Base-by-base conservation (phyloP, 2,113 vertebrate genomes). In the Percina caprodes region DNA sequence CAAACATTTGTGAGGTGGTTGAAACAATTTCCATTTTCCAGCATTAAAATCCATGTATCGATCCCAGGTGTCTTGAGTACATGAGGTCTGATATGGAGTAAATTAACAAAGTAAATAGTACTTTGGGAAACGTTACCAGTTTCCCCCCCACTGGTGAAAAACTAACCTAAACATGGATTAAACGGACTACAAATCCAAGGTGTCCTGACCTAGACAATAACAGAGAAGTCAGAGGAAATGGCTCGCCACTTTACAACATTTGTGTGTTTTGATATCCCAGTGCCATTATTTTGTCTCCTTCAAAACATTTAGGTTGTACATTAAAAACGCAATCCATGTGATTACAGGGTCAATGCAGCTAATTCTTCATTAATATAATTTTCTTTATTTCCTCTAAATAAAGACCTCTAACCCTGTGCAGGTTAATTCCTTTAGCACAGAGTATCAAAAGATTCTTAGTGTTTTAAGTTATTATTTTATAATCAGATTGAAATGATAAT, bases 21-120 rank as follows among this genome's bases (percentile, higher is more conserved):
- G 26, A 4, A 51, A 71, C 63, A 55, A 69, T 79, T 80, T 76
- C 51, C 19, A 70, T 78, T 72, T 77, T 30, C n/a, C 48, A 58
- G 35, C 15, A 45, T 63, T 70, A 48, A 67, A 74, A 82, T 79
- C 0, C 45, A 80, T 21, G 48, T 26, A 42, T 49, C 8, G 23
- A 65, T 52, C 69, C 45, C 46, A 62, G 51, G 49, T 70, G 74
- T 69, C 52, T 61, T 13, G 18, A 23, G 56, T 65, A 51, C 70
- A 49, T 54, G 18, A 69, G 77, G 46, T 49, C 75, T 80, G 46
- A 46, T 24, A 46, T 0, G 55, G 6, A 77, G 69, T 74, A 70
- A 82, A 77, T 54, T 76, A 59, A 30, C 30, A 30, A 30, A 30
- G 30, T 30, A 30, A 30, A 26, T 10, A 21, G 39, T 51, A 23